Evolutionary conservation across 2,888 invertebrate genomes (phyloP), one percentile per base, ranked within the genome.

Genomic region (Cylindroiulus punctatus): DNA sequence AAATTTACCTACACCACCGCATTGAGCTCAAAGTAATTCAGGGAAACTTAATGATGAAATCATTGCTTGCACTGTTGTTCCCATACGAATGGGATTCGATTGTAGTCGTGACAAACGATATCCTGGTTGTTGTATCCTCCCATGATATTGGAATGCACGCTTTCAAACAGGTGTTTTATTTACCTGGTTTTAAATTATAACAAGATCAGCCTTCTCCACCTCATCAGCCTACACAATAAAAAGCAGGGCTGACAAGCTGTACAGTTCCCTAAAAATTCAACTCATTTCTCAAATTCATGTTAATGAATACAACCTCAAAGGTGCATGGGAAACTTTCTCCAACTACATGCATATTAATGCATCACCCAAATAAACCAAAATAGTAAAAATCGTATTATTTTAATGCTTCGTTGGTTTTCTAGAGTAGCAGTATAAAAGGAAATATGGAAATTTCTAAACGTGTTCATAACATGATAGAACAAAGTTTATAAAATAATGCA

Each of bases 21-120:
- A 65, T 65, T 65, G 65, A 65, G 65, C 65, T 65, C 65, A 65
- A 65, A 65, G 65, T 65, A 65, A 65, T 65, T 65, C 65, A 65
- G n/a, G 22, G 26, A 65, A 65, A 26, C 65, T 65, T 65, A 22
- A 65, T 65, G 12, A 65, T 65, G 26, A 12, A 65, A 65, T 26
- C 26, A 65, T 26, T 26, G 26, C 12, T 65, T 5, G 26, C 26
- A 22, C 26, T 65, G 26, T 65, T 10, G 65, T 26, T 22, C 22
- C 7, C 26, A 65, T 65, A 8, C 26, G 65, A 65, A 12, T 10
- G 12, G 26, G 65, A n/a, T 65, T 65, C 65, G 26, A 26, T 65
- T 65, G 65, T 65, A 65, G 65, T 65, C 65, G 65, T 65, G 65
- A 65, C 65, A 65, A 65, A 65, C 65, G 65, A 65, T 65, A 65